Evolutionary conservation across 2,888 invertebrate species (phyloP).

Genomic region (Macroteleia sp.): DNA sequence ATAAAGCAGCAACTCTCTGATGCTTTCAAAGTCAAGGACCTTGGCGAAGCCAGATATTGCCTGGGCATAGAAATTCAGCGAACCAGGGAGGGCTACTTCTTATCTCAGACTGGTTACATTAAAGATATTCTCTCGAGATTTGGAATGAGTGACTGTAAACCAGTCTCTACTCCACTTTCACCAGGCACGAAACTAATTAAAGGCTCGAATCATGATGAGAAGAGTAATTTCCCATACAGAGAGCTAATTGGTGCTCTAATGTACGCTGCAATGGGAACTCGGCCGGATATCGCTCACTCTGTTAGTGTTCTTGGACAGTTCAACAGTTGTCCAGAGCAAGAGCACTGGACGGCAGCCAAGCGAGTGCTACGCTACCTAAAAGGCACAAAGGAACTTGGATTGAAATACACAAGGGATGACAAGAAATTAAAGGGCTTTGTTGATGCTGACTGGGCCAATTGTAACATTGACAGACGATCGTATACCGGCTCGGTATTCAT

Average conservation of each 20-base stretch:
- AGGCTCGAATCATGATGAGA: too few relatives aligned
- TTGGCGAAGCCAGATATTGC: slow-evolving; percentile 62
- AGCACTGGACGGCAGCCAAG: slow-evolving; percentile 13
- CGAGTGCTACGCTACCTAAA: slow-evolving; percentile 2
- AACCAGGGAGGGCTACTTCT: neutral
- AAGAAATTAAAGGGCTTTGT: slow-evolving; percentile 4
- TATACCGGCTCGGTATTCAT: slow-evolving; percentile 18
- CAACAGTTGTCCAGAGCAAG: neutral
- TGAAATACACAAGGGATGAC: neutral
- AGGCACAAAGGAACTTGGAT: neutral
- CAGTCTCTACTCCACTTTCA: slow-evolving; percentile 30
- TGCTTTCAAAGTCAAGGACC: slow-evolving; percentile 60
- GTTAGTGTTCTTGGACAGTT: slow-evolving; percentile 7
- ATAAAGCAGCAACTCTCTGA: slow-evolving; percentile 1
- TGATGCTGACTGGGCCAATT: slow-evolving; percentile 30
- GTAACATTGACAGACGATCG: slow-evolving; percentile 8
- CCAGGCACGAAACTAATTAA: neutral
- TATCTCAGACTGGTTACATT: slow-evolving; percentile 38
- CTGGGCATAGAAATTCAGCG: slow-evolving; percentile 65
- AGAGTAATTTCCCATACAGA: neutral
- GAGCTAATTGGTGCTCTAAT: slow-evolving; percentile 8
- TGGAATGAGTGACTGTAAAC: slow-evolving; percentile 17
- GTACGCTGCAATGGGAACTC: slow-evolving; percentile 9
- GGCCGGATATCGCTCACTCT: slow-evolving; percentile 11
- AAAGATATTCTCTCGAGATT: slow-evolving; percentile 48